These are phyloP conservation scores for Selene dorsalis DNA, from an alignment of 2,797 vertebrate genomes.

Conservation along the genomic window DNA sequence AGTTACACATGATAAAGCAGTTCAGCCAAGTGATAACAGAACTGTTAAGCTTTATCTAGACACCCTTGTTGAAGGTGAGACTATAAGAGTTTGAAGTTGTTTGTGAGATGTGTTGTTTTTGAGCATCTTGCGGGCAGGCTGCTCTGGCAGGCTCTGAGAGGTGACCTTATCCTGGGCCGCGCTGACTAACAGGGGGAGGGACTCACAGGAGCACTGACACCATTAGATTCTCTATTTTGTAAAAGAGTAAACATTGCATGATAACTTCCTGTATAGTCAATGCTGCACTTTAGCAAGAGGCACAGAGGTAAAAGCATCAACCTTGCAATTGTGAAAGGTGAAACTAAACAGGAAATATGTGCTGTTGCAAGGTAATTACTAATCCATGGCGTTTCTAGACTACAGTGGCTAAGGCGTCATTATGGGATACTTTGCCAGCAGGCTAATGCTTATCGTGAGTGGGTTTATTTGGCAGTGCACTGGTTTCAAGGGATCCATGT, in stretches of 20 bases:
- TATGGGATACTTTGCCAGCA: neutral
- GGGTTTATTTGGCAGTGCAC: neutral
- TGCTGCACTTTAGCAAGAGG: slow-evolving; percentile 23
- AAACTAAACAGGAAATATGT: neutral
- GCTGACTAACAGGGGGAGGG: slow-evolving; percentile 53
- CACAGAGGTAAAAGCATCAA: neutral
- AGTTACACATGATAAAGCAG: slow-evolving; percentile 36
- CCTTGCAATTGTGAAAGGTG: slow-evolving; percentile 3
- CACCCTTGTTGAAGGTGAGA: slow-evolving; percentile 54
- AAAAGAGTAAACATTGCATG: slow-evolving; percentile 40
- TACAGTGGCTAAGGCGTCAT: neutral
- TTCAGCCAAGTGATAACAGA: slow-evolving; percentile 6
- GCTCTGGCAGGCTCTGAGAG: slow-evolving; percentile 50
- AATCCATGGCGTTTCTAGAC: neutral
- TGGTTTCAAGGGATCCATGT: neutral
- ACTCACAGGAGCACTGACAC: slow-evolving; percentile 51
- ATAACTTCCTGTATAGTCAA: slow-evolving; percentile 4
- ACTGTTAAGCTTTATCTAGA: slow-evolving; percentile 39
- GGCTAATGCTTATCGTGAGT: neutral
- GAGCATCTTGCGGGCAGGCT: slow-evolving; percentile 52
- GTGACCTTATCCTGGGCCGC: slow-evolving; percentile 50
- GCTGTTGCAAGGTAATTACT: neutral
- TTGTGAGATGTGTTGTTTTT: slow-evolving; percentile 53
- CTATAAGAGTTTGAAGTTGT: slow-evolving; percentile 30
- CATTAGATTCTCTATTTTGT: slow-evolving; percentile 49